phyloP scores from a whole-genome alignment of 23 tunicate genomes.

The Styela plicata region DNA sequence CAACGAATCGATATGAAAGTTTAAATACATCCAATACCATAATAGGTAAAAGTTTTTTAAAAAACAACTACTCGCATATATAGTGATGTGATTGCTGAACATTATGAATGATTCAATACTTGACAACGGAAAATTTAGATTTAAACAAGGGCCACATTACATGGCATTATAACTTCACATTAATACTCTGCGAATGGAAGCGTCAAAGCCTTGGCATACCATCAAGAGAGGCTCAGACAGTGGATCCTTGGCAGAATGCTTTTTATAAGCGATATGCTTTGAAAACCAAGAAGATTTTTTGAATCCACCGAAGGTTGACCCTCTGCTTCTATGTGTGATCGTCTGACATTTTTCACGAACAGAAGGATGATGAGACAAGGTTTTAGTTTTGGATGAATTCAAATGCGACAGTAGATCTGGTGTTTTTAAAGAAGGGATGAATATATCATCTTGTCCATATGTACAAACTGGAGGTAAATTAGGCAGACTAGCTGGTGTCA shows the following conservation, averaged over 20 bases:
- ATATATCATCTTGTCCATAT: background rate
- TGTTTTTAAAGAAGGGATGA: background rate
- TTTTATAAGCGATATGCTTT: background rate
- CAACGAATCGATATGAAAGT: too few relatives aligned
- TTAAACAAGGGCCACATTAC: too few relatives aligned
- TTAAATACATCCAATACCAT: too few relatives aligned
- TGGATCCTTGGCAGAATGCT: background rate
- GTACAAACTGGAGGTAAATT: background rate
- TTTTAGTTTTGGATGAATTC: background rate
- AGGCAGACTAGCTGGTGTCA: too few relatives aligned
- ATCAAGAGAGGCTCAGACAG: background rate
- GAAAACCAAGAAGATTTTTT: slow-evolving; percentile 11
- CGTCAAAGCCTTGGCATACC: too few relatives aligned
- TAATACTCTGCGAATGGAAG: too few relatives aligned
- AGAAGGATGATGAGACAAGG: background rate
- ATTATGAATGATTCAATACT: too few relatives aligned
- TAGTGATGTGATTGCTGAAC: too few relatives aligned
- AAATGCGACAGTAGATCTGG: slow-evolving; percentile 6
- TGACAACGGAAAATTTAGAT: too few relatives aligned
- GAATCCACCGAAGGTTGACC: background rate
- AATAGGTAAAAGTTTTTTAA: too few relatives aligned
- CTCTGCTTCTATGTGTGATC: background rate
- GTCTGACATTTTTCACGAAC: slow-evolving; percentile 2
- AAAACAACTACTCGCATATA: too few relatives aligned
- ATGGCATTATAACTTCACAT: too few relatives aligned